Evolutionary conservation across 92 coral and sea anemone genomes (phyloP), one percentile per base, ranked within the genome.

Genomic region (Hydrozoanthus gracilis): DNA sequence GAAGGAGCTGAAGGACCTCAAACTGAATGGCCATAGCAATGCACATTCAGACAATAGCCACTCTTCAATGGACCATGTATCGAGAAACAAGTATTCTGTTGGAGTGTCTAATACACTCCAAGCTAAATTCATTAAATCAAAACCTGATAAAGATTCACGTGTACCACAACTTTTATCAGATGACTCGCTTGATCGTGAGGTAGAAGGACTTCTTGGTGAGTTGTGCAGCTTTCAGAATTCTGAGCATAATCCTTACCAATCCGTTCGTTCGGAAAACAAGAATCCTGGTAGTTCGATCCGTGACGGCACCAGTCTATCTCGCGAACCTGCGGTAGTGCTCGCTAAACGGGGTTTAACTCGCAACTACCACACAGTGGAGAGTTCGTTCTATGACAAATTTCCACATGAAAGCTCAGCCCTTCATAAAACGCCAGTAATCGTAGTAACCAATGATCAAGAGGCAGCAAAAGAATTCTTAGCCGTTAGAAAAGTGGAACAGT

Each of bases 141-240:
- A 80, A 4, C 2, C 55, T 48, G 18, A 5, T 10, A 80, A 66
- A 47, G 11, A n/a, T 44, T 10, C 47, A 3, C 68, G 66, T 39
- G 89, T 72, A 77, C 87, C 88, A 73, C 92, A 88, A 61, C 78
- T 94, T 20, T 79, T 86, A 8, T 90, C 98, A 10, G 95, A 90
- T 71, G 98, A 94, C 47, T 92, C 95, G 9, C 76, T 92, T 67
- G 98, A 95, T 65, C 89, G 90, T 20, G 98, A 95, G 66, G 98
- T 95, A 46, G 98, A 92, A 48, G 90, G 91, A 13, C 73, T 88
- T n/a, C 84, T 91, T 4, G 52, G 80, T 50, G 87, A 87, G 9
- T 48, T 80, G 7, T 80, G 85, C 52, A 39, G 72, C 11, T 79
- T 60, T 44, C 55, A 7, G 55, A 60, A 49, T 0, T 6, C 58